Evolutionary conservation across 2,888 invertebrate genomes (phyloP).

Genomic region (Melangyna quadrimaculata): DNA sequence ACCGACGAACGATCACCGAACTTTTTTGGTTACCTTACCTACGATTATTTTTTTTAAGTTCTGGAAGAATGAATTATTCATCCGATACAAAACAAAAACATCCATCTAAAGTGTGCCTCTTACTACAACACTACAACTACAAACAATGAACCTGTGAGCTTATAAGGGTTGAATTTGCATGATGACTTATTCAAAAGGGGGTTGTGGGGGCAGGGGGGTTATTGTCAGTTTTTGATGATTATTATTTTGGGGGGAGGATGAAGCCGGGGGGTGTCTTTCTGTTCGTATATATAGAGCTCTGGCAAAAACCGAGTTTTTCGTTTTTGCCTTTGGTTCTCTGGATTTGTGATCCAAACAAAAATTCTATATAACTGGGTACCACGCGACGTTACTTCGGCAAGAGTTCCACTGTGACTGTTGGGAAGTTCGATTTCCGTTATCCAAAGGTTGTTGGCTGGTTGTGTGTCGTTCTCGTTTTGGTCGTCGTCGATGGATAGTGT

Average conservation of each 20-base stretch:
- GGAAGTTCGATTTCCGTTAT: conserved; percentile 77
- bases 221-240: neutral
- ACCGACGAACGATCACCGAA: conserved; percentile 42
- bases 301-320: conserved; percentile 27
- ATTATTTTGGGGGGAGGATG: too few relatives aligned
- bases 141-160: conserved; percentile 43
- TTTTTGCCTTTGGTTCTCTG: conserved; percentile 27
- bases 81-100: conserved; percentile 66
- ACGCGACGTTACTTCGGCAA: conserved; percentile 80
- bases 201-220: too few relatives aligned
- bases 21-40: too few relatives aligned
- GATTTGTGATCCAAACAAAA: conserved; percentile 49
- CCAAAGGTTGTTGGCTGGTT: conserved; percentile 67
- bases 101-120: conserved; percentile 31
- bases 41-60: conserved; percentile 16
- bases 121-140: neutral
- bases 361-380: conserved; percentile 73
- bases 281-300: neutral
- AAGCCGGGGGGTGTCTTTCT: neutral
- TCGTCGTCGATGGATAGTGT: neutral
- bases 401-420: conserved; percentile 80
- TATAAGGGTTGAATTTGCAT: conserved; percentile 33
- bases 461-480: conserved; percentile 34
- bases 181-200: neutral
- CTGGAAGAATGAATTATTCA: conserved; percentile 63